Conservation (phyloP, 2,797 vertebrate genomes). For the Falco berigora region DNA sequence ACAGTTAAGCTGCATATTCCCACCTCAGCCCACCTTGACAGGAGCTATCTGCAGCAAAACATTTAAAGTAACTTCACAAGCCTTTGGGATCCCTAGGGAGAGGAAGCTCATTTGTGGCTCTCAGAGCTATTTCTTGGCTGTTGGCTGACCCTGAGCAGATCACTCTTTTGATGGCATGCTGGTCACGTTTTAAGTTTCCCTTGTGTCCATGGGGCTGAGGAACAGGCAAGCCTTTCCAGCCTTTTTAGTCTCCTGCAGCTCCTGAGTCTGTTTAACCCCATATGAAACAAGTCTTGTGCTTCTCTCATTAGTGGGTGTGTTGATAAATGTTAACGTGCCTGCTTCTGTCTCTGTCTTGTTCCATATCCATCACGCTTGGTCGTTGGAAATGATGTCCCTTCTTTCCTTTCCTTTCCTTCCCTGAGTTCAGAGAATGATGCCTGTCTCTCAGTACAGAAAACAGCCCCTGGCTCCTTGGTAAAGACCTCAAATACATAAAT, state of each 20-base stretch:
- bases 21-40: background rate
- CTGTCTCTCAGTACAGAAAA: background rate
- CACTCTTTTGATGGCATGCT: background rate
- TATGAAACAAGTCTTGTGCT: background rate
- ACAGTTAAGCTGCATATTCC: background rate
- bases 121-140: background rate
- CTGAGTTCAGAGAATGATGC: background rate
- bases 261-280: background rate
- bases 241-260: background rate
- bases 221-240: background rate
- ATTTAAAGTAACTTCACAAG: background rate
- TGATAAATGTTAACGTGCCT: background rate
- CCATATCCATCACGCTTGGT: background rate
- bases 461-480: background rate
- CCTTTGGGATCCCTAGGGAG: background rate
- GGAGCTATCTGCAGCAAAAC: background rate
- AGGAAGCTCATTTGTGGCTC: background rate
- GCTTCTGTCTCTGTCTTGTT: background rate
- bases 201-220: background rate
- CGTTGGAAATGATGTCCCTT: background rate
- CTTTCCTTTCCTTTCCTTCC: background rate
- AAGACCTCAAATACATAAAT: background rate
- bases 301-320: background rate
- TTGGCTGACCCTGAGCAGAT: background rate
- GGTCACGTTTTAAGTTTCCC: background rate